These are phyloP conservation scores for Ptilorrhoa leucosticta DNA, from an alignment of 2,113 vertebrate species.

Conservation along the genomic window DNA sequence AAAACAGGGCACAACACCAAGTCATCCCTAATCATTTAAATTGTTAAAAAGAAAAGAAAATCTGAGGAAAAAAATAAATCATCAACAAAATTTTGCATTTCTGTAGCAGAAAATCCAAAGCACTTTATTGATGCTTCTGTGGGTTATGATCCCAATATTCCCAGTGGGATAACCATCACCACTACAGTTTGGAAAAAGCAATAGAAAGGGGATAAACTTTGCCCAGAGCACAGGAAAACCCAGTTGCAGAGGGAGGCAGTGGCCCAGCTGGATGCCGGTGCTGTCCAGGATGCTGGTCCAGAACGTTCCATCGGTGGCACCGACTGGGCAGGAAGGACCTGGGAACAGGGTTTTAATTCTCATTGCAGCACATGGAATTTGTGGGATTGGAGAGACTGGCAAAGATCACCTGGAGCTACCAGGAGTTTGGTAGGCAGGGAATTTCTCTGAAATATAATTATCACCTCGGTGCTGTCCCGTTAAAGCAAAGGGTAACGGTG, in stretches of 20 bases:
- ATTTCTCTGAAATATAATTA: not conserved
- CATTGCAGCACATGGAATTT: not conserved
- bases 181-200: not conserved
- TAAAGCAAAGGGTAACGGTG: not conserved
- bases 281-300: not conserved
- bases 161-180: not conserved
- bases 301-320: accelerated
- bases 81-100: not conserved
- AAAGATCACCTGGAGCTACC: not conserved
- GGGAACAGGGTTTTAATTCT: not conserved
- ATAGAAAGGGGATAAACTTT: not conserved
- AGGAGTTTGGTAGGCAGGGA: not conserved
- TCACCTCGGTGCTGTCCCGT: not conserved
- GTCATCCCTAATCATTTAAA: not conserved
- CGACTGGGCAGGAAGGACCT: accelerated
- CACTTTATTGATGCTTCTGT: not conserved
- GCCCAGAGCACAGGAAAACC: not conserved
- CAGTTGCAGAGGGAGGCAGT: not conserved
- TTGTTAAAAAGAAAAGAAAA: not conserved
- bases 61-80: accelerated
- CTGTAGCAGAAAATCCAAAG: not conserved
- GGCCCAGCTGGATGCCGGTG: accelerated
- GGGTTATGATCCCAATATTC: not conserved
- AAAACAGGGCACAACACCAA: not conserved
- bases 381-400: not conserved